These are phyloP conservation scores for Peromyscus attwateri DNA, from an alignment of 2,797 vertebrate genomes.

Conservation along the genomic window DNA sequence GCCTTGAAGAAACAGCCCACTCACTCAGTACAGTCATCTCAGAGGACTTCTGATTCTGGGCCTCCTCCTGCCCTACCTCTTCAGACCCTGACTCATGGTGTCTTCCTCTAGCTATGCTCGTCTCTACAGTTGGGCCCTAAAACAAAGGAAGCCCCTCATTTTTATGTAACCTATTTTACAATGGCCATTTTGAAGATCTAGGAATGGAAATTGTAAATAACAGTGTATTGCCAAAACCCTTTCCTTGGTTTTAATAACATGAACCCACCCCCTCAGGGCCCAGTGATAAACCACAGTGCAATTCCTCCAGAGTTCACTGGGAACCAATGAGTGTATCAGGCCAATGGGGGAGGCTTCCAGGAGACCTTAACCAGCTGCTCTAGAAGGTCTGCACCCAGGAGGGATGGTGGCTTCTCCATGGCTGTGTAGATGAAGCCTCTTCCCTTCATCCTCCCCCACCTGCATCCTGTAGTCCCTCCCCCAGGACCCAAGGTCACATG, in stretches of 20 bases:
- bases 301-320: not conserved
- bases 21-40: not conserved
- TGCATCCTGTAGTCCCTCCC: not conserved
- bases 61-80: too few species aligned
- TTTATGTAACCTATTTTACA: not conserved
- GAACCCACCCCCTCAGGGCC: not conserved
- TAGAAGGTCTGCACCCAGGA: not conserved
- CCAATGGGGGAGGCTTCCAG: not conserved
- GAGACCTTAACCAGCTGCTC: not conserved
- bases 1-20: not conserved
- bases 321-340: not conserved
- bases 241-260: not conserved
- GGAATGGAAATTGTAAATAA: not conserved
- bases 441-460: not conserved
- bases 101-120: not conserved
- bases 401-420: not conserved
- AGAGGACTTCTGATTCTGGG: not conserved
- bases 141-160: not conserved
- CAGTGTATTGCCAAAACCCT: not conserved
- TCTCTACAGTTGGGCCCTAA: not conserved
- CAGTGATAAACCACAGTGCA: not conserved
- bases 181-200: not conserved
- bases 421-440: not conserved
- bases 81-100: not conserved
- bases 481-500: not conserved